Evolutionary conservation across 1,140 invertebrate genomes (phyloP), one percentile per base, ranked within the genome.

Genomic region (Pachyrhynchus sulphureomaculatus): DNA sequence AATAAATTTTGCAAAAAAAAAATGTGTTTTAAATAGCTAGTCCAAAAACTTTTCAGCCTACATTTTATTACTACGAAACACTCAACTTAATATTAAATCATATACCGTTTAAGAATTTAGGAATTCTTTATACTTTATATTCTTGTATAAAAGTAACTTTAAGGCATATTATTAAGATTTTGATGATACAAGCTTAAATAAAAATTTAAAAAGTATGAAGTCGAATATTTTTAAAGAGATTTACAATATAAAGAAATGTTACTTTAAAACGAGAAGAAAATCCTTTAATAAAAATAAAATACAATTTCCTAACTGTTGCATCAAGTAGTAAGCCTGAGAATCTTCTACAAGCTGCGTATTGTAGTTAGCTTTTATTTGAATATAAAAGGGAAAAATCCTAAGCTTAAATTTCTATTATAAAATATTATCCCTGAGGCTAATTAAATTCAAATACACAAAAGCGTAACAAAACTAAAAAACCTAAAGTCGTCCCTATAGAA

Each of bases 351-450:
- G 3, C 23, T 13, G 21, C 5, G 21, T 32, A 24, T 47, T 47
- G 13, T 47, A 6, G 12, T 47, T 32, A 32, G 4, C 26, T 47
- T 47, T 24, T 26, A n/a, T 32, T 26, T 13, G 20, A 47, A 24
- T n/a, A 32, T 24, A 47, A 24, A 32, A 26, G 26, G 9, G 44
- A 47, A 47, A 26, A 47, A 13, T 32, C 23, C 23, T 13, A 2
- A n/a, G 23, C 21, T 23, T 32, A 29, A 32, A 32, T 47, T 24
- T 23, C 44, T 47, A 26, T 47, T 47, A 47, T 47, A 47, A 47
- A 47, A 47, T 47, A 47, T 47, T 45, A 47, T 5, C 21, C 12
- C 12, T n/a, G 2, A n/a, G n/a, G 44, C 44, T 4, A 47, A 47
- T 47, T 47, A 47, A 47, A 26, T 47, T n/a, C 44, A 24, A 47